Percentiles rank a stretch among this genome's conserved stretches.
Evolutionary conservation across 1,140 invertebrate genomes (phyloP).

Genomic region (Heliconius nattereri): DNA sequence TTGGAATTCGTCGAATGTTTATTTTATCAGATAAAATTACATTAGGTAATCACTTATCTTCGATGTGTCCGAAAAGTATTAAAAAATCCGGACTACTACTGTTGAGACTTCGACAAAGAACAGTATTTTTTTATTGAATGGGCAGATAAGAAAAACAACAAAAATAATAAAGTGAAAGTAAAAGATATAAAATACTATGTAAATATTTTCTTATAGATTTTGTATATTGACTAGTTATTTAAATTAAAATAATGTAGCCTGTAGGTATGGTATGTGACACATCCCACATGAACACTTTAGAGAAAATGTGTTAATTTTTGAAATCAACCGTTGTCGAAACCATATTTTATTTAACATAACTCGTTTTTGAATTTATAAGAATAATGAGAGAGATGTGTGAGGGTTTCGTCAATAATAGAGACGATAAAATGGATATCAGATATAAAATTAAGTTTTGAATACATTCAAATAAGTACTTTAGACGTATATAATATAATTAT

Average conservation of each 20-base stretch:
- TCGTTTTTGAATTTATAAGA: background rate
- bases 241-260: background rate
- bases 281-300: background rate
- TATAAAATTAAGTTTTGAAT: too few relatives aligned
- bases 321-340: background rate
- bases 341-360: background rate
- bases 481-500: too few relatives aligned
- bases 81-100: background rate
- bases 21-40: background rate
- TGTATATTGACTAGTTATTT: background rate
- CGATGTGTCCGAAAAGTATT: background rate
- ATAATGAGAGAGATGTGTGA: background rate
- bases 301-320: background rate
- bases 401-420: background rate
- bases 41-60: background rate
- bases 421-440: too few relatives aligned
- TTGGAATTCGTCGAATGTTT: background rate
- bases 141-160: too few relatives aligned
- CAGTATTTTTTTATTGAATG: too few relatives aligned
- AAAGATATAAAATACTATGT: too few relatives aligned
- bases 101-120: too few relatives aligned
- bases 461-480: too few relatives aligned
- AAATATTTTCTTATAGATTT: too few relatives aligned
- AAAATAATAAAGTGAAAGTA: too few relatives aligned
- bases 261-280: background rate